A percentile compares a stretch with the other conserved stretches of the same genome.
Evolutionary conservation across 2,797 vertebrate genomes (phyloP).

Genomic region (Syngnathus acus): DNA sequence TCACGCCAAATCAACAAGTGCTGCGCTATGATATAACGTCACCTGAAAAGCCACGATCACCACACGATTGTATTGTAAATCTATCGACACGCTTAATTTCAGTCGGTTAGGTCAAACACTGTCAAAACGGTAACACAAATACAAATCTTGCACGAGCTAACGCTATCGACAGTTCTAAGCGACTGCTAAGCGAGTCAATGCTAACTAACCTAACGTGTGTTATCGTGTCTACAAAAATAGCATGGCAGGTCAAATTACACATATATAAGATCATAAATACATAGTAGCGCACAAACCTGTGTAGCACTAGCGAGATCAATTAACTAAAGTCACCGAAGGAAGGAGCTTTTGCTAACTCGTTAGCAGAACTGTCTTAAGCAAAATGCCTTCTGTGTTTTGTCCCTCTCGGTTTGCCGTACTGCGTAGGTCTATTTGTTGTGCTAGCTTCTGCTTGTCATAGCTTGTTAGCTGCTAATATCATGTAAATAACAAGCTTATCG

Average conservation of each 20-base stretch:
- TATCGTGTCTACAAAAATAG: not conserved
- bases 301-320: slow-evolving; percentile 29
- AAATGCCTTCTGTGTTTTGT: slow-evolving; percentile 19
- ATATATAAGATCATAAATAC: not conserved
- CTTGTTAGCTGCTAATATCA: not conserved
- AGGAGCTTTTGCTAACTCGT: slow-evolving; percentile 19
- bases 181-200: not conserved
- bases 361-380: not conserved
- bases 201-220: not conserved
- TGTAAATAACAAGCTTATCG: not conserved
- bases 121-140: not conserved
- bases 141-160: not conserved
- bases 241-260: not conserved
- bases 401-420: slow-evolving; percentile 30
- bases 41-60: not conserved
- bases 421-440: slow-evolving; percentile 57
- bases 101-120: not conserved
- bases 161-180: not conserved
- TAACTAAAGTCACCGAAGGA: slow-evolving; percentile 43
- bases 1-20: not conserved
- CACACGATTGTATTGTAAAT: not conserved
- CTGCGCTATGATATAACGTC: not conserved
- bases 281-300: slow-evolving; percentile 31
- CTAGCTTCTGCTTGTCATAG: slow-evolving; percentile 21
- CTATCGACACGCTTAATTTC: not conserved